Percentiles rank a stretch among this genome's conserved stretches.
Evolutionary conservation across 2,113 vertebrate species (phyloP).

Genomic region (Periophthalmodon schlosseri): DNA sequence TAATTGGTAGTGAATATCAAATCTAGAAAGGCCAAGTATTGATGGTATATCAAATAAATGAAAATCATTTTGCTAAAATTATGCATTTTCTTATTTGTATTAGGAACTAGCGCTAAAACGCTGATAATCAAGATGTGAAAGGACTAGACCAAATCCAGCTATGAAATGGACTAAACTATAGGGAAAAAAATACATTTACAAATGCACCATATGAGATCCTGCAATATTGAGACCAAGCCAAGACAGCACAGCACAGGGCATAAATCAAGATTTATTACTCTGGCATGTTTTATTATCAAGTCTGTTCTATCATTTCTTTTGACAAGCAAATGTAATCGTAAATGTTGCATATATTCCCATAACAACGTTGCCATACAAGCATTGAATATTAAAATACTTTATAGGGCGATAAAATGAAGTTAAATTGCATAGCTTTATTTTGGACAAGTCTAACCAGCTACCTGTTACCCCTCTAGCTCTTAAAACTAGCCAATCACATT

Average conservation of each 20-base stretch:
- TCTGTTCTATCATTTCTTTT: background rate
- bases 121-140: too few species aligned
- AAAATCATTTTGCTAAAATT: too few species aligned
- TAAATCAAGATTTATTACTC: background rate
- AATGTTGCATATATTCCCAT: background rate
- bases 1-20: too few species aligned
- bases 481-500: background rate
- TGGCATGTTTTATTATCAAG: background rate
- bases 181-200: background rate
- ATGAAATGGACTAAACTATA: background rate
- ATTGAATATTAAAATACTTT: background rate
- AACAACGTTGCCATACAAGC: background rate
- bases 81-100: too few species aligned
- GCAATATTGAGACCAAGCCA: background rate
- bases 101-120: too few species aligned
- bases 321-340: background rate
- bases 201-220: background rate
- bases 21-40: too few species aligned
- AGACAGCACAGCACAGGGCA: background rate
- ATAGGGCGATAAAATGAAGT: background rate
- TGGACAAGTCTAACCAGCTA: background rate
- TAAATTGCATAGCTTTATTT: background rate
- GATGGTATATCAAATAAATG: too few species aligned
- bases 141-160: background rate
- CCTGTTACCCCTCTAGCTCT: background rate